Evolutionary conservation across 2,797 vertebrate genomes (phyloP).

Genomic region (Clamator glandarius): DNA sequence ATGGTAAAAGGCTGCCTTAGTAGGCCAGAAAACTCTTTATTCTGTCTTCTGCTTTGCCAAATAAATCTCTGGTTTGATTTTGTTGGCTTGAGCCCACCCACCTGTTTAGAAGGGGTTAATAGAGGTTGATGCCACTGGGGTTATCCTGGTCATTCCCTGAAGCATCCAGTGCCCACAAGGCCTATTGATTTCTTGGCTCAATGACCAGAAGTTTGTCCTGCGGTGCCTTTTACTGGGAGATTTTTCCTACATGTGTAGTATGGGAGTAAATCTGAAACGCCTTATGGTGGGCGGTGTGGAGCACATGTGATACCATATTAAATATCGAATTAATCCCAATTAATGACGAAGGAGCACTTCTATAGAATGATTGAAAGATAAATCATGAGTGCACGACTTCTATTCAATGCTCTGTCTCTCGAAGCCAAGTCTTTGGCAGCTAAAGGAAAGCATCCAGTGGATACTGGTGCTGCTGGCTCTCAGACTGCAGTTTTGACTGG

Average conservation of each 20-base stretch:
- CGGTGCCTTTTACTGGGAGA: accelerated
- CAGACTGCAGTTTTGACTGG: background rate
- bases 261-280: background rate
- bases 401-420: background rate
- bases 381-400: background rate
- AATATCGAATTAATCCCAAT: background rate
- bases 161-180: accelerated
- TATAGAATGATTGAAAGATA: background rate
- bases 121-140: background rate
- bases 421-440: background rate
- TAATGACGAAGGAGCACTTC: too few species aligned
- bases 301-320: accelerated
- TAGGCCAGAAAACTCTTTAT: background rate
- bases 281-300: background rate
- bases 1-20: background rate
- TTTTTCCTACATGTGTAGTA: background rate
- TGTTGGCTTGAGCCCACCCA: background rate
- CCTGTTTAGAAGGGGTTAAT: background rate
- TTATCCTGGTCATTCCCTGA: background rate
- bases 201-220: background rate
- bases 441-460: background rate
- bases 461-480: background rate
- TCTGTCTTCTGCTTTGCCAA: background rate
- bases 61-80: background rate
- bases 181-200: background rate